These are phyloP conservation scores for Nesospiza acunhae DNA, from an alignment of 2,113 vertebrate species.

Conservation along the genomic window DNA sequence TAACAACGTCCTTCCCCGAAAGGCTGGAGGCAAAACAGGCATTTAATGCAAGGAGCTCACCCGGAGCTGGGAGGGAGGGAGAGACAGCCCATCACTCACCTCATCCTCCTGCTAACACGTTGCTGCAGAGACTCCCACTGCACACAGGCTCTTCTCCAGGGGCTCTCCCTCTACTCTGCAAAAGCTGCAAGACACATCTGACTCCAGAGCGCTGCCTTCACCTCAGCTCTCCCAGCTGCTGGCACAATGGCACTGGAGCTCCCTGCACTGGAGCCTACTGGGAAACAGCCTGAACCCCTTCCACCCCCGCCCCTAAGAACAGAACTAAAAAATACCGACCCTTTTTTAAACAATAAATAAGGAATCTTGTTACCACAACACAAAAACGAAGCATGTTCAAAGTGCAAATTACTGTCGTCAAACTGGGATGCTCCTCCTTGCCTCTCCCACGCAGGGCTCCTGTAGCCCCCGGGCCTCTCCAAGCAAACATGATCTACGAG, in stretches of 20 bases:
- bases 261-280: slow-evolving; percentile 51
- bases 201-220: slow-evolving; percentile 23
- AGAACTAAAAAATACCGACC: slow-evolving; percentile 73
- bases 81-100: slow-evolving; percentile 34
- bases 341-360: slow-evolving; percentile 81
- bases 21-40: not conserved
- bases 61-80: not conserved
- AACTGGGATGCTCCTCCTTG: slow-evolving; percentile 75
- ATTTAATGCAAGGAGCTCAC: not conserved
- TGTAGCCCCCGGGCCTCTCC: slow-evolving; percentile 67
- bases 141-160: slow-evolving; percentile 15
- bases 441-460: slow-evolving; percentile 71
- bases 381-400: slow-evolving; percentile 81
- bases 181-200: not conserved
- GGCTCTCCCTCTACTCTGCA: slow-evolving; percentile 47
- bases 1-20: not conserved
- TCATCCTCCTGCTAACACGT: slow-evolving; percentile 33
- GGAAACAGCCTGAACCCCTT: slow-evolving; percentile 58
- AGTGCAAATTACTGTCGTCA: slow-evolving; percentile 82
- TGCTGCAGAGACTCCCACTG: slow-evolving; percentile 47
- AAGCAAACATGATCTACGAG: slow-evolving; percentile 69
- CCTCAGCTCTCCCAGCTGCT: slow-evolving; percentile 34
- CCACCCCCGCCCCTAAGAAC: slow-evolving; percentile 51
- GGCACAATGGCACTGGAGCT: slow-evolving; percentile 18
- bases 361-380: slow-evolving; percentile 81